Evolutionary conservation across 1,140 invertebrate genomes (phyloP).

Genomic region (Tigriopus japonicus): DNA sequence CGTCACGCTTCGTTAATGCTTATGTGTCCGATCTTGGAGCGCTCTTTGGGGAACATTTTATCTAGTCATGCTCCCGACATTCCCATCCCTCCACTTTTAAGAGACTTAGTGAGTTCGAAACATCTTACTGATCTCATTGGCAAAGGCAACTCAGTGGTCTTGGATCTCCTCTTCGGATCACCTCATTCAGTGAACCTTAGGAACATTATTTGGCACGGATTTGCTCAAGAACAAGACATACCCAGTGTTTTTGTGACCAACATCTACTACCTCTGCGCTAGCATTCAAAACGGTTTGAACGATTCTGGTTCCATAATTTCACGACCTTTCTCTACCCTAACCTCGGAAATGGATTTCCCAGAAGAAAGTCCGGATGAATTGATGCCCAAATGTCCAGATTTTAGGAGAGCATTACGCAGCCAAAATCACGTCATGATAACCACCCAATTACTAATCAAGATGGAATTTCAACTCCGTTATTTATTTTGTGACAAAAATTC

Average conservation of each 20-base stretch:
- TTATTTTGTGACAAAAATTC: background rate
- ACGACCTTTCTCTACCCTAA: too few species aligned
- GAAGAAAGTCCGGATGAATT: background rate
- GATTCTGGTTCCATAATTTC: background rate
- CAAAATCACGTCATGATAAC: background rate
- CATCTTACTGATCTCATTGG: background rate
- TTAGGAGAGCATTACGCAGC: background rate
- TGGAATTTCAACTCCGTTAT: background rate
- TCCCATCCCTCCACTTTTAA: background rate
- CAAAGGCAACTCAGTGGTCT: background rate
- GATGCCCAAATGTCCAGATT: background rate
- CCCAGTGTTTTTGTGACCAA: background rate
- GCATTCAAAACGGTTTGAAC: background rate
- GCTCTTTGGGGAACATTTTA: constrained; percentile 6
- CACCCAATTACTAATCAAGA: too few species aligned
- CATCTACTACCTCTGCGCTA: background rate
- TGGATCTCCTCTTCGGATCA: background rate
- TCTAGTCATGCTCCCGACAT: background rate
- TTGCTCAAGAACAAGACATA: background rate
- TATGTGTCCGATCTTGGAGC: background rate
- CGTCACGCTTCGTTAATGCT: background rate
- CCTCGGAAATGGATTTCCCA: background rate
- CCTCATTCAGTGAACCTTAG: background rate
- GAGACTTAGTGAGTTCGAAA: background rate
- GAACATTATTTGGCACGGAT: constrained; percentile 8